Evolutionary conservation across 2,888 invertebrate species (phyloP), one percentile per base, ranked within the genome.

Genomic region (Zonitis immaculata): DNA sequence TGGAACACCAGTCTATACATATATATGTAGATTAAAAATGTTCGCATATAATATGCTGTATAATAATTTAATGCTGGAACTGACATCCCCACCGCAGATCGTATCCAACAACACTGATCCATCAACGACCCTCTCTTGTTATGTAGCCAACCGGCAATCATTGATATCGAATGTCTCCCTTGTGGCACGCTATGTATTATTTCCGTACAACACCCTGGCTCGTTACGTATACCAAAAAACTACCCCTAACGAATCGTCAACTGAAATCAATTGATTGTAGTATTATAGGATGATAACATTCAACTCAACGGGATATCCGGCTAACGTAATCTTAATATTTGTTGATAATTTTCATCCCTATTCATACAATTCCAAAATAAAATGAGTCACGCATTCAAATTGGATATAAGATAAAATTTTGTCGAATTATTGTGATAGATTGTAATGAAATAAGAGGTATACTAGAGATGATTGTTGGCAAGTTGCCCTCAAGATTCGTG

Each of bases 81-180:
- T 68, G 68, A 65, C 68, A 61, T 64, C 59, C 56, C 62, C 61
- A 63, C 32, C 63, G 61, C 63, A 66, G 60, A 60, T 65, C 65
- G 61, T 57, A 60, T 64, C 64, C 66, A 57, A 56, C 58, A 59
- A 49, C n/a, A n/a, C n/a, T 59, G 62, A 66, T 66, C 62, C 64
- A 66, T 66, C 65, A 66, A 52, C 18, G 46, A 44, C 52, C 62
- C n/a, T n/a, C 66, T 64, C 64, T 62, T 62, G 66, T 64, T 63
- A 61, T 66, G 62, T 60, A 65, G 61, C 63, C 57, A 63, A 62
- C 61, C 55, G 61, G 62, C 63, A 63, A 67, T 67, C 64, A 67
- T 63, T 66, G 66, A 61, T 66, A 67, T 63, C 65, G 59, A 65
- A 66, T 67, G 62, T 61, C 64, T 64, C 65, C 66, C 64, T 55